Percentiles rank a stretch among this genome's conserved stretches.
Conservation (phyloP, 2,888 invertebrate species). For the Philereme vetulata region DNA sequence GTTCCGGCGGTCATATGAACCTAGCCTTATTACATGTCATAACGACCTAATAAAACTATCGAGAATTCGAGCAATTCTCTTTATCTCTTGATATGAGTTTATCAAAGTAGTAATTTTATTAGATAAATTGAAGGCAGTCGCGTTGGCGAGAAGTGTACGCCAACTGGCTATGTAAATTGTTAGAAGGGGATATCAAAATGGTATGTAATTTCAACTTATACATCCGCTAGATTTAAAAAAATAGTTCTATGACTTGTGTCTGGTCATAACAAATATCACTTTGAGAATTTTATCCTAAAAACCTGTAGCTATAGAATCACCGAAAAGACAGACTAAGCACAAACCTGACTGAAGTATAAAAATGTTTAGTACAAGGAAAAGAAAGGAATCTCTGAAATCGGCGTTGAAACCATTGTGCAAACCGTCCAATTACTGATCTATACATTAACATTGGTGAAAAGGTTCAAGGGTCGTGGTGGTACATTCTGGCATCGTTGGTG, state of each 20-base stretch:
- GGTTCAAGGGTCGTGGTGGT: conserved; percentile 53
- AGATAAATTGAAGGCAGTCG: conserved; percentile 62
- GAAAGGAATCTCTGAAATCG: not conserved
- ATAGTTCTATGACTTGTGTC: too few species aligned
- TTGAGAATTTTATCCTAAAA: too few species aligned
- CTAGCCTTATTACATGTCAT: too few species aligned
- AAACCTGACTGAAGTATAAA: too few species aligned
- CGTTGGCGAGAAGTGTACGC: conserved; percentile 61
- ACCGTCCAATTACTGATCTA: not conserved
- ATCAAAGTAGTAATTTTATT: conserved; percentile 58
- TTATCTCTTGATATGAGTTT: conserved; percentile 61
- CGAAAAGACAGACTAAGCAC: too few species aligned
- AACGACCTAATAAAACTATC: conserved; percentile 55
- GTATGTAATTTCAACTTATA: conserved; percentile 30
- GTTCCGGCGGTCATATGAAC: too few species aligned
- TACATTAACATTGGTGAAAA: conserved; percentile 9
- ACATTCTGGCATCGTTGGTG: conserved; percentile 51
- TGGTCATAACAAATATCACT: too few species aligned
- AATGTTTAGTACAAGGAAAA: not conserved
- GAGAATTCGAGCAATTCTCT: conserved; percentile 59
- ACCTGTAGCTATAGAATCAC: too few species aligned
- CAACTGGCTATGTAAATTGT: conserved; percentile 45
- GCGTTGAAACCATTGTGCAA: too few species aligned
- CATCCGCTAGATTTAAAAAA: too few species aligned
- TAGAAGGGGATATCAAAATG: conserved; percentile 28